Evolutionary conservation across 2,113 vertebrate genomes (phyloP).

Genomic region (Formicarius rufipectus): DNA sequence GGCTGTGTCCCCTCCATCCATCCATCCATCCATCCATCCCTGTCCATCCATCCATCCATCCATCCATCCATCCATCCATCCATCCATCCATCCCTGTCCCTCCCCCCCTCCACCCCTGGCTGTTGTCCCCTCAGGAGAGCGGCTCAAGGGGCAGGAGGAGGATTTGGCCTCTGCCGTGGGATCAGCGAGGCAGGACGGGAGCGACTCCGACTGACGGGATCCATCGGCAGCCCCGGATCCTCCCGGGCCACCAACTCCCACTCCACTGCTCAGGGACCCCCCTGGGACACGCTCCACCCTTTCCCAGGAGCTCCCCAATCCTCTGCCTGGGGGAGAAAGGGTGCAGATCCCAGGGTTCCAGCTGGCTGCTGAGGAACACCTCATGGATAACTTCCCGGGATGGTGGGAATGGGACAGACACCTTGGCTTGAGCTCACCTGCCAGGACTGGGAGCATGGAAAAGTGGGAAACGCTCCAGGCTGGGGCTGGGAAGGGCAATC

Average conservation of each 20-base stretch:
- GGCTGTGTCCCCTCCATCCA: too few species aligned
- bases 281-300: neutral
- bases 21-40: too few species aligned
- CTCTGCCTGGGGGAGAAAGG: neutral
- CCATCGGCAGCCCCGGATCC: neutral
- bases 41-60: too few species aligned
- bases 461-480: neutral
- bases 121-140: conserved; percentile 80
- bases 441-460: neutral
- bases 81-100: too few species aligned
- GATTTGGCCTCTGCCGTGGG: conserved; percentile 82
- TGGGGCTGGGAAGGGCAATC: neutral
- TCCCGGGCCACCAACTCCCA: neutral
- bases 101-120: too few species aligned
- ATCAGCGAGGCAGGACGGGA: conserved; percentile 72
- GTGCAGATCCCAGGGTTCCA: neutral
- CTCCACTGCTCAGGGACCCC: too few species aligned
- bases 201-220: conserved; percentile 84
- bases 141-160: conserved; percentile 87
- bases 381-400: neutral
- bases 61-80: too few species aligned
- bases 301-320: neutral
- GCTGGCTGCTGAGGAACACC: neutral
- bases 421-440: neutral
- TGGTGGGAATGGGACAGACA: neutral